A percentile compares a stretch with the other conserved stretches of the same genome.
These are phyloP conservation scores for Meandrusa payeni DNA, from an alignment of 2,888 invertebrate genomes.

Conservation along the genomic window DNA sequence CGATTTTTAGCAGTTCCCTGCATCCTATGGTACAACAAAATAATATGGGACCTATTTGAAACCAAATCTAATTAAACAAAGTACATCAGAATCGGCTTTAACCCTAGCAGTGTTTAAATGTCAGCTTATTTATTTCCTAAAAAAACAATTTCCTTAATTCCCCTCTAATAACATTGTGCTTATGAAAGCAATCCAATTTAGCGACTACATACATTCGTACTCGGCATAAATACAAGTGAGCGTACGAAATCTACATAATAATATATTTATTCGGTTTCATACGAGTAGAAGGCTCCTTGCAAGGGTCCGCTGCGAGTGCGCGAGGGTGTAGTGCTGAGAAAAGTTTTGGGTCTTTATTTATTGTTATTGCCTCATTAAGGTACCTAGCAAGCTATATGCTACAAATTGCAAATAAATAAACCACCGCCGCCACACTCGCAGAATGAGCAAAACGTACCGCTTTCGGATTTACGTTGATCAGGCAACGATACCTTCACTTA, in stretches of 20 bases:
- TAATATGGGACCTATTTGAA: no score
- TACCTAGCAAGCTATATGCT: constrained; percentile 75
- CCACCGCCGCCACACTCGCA: constrained; percentile 50
- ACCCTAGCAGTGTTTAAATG: no score
- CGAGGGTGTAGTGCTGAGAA: constrained; percentile 66
- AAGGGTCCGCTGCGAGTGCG: constrained; percentile 60
- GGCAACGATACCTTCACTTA: constrained; percentile 1
- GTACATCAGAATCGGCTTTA: no score
- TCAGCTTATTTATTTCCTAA: no score
- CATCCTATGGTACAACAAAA: no score
- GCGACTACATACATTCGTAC: constrained; percentile 10
- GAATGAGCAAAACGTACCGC: constrained; percentile 58
- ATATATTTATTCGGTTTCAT: constrained; percentile 58
- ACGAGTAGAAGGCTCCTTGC: constrained; percentile 67
- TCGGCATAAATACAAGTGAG: constrained; percentile 29
- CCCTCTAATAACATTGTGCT: constrained; percentile 3
- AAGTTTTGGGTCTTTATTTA: constrained; percentile 80
- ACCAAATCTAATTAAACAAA: no score
- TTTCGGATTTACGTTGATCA: constrained; percentile 29
- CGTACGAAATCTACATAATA: constrained; percentile 43
- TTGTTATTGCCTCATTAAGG: constrained; percentile 81
- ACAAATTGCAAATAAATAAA: constrained; percentile 79
- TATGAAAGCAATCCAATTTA: constrained; percentile 22
- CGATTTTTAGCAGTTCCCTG: no score
- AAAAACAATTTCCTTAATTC: not conserved